These are phyloP conservation scores for Marronus borbonicus DNA, from an alignment of 2,888 invertebrate genomes.

Conservation along the genomic window DNA sequence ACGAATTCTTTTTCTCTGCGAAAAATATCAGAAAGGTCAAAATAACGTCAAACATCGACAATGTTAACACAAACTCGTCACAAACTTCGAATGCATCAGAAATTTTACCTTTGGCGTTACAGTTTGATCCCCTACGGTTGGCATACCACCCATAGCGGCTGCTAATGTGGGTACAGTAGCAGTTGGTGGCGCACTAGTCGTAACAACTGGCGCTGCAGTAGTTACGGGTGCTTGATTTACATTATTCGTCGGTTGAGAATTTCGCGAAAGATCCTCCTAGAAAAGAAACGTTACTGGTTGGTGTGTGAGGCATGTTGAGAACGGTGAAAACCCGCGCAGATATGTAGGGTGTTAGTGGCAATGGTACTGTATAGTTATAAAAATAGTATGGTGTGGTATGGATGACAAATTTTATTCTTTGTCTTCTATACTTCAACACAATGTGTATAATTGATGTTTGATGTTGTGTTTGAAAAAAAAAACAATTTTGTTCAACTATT, in stretches of 20 bases:
- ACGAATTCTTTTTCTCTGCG: conserved; percentile 36
- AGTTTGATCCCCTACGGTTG: conserved; percentile 60
- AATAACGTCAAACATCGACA: background rate
- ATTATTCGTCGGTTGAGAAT: conserved; percentile 21
- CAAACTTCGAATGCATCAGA: too few relatives aligned
- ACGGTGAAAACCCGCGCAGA: conserved; percentile 27
- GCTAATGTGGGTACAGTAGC: conserved; percentile 76
- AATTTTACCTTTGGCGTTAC: conserved; percentile 26
- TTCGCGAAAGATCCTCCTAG: conserved; percentile 50
- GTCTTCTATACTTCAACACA: conserved; percentile 8
- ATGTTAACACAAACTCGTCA: background rate
- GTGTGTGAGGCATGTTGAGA: background rate
- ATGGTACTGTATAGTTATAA: conserved; percentile 39
- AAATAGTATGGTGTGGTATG: conserved; percentile 25
- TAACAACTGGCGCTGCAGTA: conserved; percentile 4
- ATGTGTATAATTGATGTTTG: conserved; percentile 2
- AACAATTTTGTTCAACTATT: conserved; percentile 29
- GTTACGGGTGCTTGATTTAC: background rate
- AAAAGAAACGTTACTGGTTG: conserved; percentile 27
- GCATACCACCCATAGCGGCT: conserved; percentile 76
- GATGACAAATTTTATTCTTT: conserved; percentile 24
- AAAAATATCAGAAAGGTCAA: conserved; percentile 28
- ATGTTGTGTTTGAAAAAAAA: conserved; percentile 9
- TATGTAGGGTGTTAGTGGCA: conserved; percentile 52
- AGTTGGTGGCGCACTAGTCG: conserved; percentile 50